These are phyloP conservation scores for Ctenosaura bakeri DNA, from an alignment of 2,797 vertebrate species.

Conservation along the genomic window DNA sequence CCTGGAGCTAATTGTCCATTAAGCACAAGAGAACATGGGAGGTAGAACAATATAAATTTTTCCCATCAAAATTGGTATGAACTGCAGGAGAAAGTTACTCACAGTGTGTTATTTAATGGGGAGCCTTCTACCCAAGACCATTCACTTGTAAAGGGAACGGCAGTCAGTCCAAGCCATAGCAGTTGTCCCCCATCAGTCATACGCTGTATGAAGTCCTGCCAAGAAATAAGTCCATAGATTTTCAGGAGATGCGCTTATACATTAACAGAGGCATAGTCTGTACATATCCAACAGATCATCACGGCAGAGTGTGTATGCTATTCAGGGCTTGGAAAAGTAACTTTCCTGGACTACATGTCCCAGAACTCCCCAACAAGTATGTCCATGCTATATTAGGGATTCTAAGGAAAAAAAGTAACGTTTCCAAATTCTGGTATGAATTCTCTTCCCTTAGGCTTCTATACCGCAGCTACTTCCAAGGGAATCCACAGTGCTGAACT, in stretches of 20 bases:
- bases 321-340: too few species aligned
- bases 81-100: constrained; percentile 11
- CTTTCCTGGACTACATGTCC: too few species aligned
- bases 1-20: not conserved
- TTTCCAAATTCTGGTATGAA: too few species aligned
- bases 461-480: too few species aligned
- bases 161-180: constrained; percentile 28
- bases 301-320: too few species aligned
- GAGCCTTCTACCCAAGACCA: constrained; percentile 23
- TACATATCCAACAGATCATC: too few species aligned
- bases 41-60: too few species aligned
- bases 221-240: not conserved
- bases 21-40: not conserved
- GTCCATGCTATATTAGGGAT: too few species aligned
- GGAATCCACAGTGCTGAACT: too few species aligned
- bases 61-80: not conserved
- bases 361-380: too few species aligned
- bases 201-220: constrained; percentile 6
- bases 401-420: too few species aligned
- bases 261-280: not conserved
- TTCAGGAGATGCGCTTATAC: not conserved
- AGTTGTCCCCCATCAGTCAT: constrained; percentile 15
- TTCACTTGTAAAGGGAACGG: not conserved
- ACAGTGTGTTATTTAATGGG: not conserved
- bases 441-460: too few species aligned